These are phyloP conservation scores for Pachyramphus minor DNA, from an alignment of 2,113 vertebrate genomes.

Conservation along the genomic window DNA sequence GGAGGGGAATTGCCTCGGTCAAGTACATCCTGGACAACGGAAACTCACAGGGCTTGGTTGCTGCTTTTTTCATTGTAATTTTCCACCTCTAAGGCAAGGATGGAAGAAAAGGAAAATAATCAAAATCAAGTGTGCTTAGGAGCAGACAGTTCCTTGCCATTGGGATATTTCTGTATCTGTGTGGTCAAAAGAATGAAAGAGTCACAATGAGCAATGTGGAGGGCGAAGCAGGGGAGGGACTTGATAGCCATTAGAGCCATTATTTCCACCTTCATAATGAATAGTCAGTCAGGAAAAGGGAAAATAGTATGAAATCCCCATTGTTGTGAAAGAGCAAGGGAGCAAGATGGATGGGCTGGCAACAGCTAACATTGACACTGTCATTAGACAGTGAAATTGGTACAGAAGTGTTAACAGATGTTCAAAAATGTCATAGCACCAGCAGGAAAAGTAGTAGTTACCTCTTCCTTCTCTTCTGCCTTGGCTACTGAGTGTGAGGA, in stretches of 20 bases:
- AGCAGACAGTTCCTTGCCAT: background rate
- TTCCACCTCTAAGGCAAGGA: background rate
- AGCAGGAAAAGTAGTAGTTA: background rate
- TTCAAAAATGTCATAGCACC: background rate
- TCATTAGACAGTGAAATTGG: background rate
- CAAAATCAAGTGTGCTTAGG: background rate
- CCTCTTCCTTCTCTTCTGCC: background rate
- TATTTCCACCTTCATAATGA: slow-evolving; percentile 4
- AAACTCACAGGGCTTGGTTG: background rate
- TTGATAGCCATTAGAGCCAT: background rate
- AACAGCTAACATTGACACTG: background rate
- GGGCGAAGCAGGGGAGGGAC: background rate
- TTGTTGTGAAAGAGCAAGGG: background rate
- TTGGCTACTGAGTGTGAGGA: background rate
- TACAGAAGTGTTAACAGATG: background rate
- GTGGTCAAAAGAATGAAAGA: background rate
- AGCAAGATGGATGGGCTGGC: slow-evolving; percentile 6
- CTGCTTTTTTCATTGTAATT: background rate
- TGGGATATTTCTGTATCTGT: background rate
- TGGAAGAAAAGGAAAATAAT: background rate
- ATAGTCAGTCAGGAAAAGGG: background rate
- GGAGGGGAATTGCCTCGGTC: background rate
- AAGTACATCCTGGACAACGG: slow-evolving; percentile 3
- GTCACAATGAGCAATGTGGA: background rate
- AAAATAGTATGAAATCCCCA: background rate